Evolutionary conservation across 1,140 invertebrate genomes (phyloP).

Genomic region (Bicyclus anynana): DNA sequence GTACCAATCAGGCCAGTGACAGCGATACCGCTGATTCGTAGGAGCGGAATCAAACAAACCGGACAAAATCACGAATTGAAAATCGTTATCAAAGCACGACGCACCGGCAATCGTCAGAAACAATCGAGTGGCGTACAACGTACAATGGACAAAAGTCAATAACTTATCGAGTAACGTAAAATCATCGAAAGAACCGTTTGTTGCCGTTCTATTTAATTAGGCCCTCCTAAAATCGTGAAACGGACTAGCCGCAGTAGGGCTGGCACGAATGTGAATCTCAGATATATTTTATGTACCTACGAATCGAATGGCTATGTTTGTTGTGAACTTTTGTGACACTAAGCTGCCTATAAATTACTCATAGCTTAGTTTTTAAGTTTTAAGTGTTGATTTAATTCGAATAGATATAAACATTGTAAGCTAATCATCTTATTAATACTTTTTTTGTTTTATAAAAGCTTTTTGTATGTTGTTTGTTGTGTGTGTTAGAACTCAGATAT

Average conservation of each 20-base stretch:
- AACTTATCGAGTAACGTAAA: slow-evolving; percentile 18
- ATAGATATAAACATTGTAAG: no score
- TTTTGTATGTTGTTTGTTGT: no score
- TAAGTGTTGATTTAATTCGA: no score
- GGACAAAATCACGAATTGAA: slow-evolving; percentile 10
- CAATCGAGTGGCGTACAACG: slow-evolving; percentile 33
- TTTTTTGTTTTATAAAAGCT: no score
- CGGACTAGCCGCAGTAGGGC: slow-evolving; percentile 31
- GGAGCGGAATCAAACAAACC: slow-evolving; percentile 1
- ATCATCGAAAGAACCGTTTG: slow-evolving; percentile 35
- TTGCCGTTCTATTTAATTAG: slow-evolving; percentile 61
- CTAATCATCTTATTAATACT: no score
- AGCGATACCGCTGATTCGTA: not conserved
- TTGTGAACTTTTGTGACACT: no score
- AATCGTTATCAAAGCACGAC: slow-evolving; percentile 27
- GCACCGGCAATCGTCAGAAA: slow-evolving; percentile 42
- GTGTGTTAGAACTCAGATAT: no score
- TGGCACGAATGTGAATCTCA: not conserved
- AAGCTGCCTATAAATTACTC: no score
- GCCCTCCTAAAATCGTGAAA: slow-evolving; percentile 49
- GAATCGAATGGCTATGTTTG: no score
- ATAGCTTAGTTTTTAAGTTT: no score
- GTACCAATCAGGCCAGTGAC: not conserved
- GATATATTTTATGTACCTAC: not conserved
- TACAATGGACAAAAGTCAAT: slow-evolving; percentile 31